Base-by-base conservation (phyloP, 2,888 invertebrate species). In the Toxonevra muliebris region DNA sequence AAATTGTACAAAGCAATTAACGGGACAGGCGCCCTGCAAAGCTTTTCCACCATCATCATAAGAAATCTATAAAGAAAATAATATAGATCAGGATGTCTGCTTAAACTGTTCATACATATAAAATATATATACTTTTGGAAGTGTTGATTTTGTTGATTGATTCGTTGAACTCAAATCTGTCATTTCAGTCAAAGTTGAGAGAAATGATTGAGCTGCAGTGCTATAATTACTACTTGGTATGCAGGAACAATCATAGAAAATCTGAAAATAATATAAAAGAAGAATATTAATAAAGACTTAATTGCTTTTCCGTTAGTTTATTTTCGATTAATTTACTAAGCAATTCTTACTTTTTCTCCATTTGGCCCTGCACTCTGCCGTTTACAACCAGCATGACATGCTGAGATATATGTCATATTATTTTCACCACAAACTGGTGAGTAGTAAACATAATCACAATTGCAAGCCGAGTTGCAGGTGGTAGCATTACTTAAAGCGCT, bases 361-460 rank as follows among this genome's bases (percentile, higher is more conserved):
- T 86, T 85, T 17, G 40, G 30, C 20, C 76, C 75, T n/a, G 73
- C 74, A 19, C 79, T 74, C 69, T 83, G 80, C 17, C 79, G 77
- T 55, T 82, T 86, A 78, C 92, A 93, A 1, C 93, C 93, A 12
- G 93, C 93, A 79, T 92, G 92, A 79, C 93, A 93, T 8, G 93
- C 90, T 0, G 92, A 92, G 77, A 92, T 92, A 79, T 88, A 93
- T 7, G 90, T 90, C 59, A 88, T 86, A 1, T 88, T 87, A 66
- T 88, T 87, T 45, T 88, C 86, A n/a, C 89, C 88, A 80, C 92
- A 92, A 1, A 92, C 90, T 0, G 92, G 92, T 72, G 91, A 89
- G 80, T 91, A 92, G 75, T 89, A 89, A 30, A 90, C 89, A 75
- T 89, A 90, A 75, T 90, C 89, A 80, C 92, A 93, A 70, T 88